Evolutionary conservation across 1,140 invertebrate species (phyloP).

Genomic region (Spodoptera frugiperda): DNA sequence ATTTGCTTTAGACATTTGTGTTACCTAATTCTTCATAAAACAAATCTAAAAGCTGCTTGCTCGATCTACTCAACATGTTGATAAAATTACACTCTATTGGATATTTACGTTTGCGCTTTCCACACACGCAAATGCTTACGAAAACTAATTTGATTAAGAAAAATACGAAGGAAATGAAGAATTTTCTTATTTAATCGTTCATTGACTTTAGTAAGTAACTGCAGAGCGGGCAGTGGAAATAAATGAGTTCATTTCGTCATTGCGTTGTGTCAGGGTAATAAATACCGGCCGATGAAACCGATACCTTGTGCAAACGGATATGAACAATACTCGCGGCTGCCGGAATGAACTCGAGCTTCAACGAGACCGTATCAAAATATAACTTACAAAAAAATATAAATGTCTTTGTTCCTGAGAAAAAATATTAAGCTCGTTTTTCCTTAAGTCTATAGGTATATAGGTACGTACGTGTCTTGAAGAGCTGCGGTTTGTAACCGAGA

Average conservation of each 20-base stretch:
- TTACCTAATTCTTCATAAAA: background rate
- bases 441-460: background rate
- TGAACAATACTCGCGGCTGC: constrained; percentile 13
- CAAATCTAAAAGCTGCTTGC: too few species aligned
- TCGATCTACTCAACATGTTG: too few species aligned
- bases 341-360: constrained; percentile 13
- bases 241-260: constrained; percentile 36
- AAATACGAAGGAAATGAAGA: background rate
- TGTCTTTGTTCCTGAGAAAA: background rate
- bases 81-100: too few species aligned
- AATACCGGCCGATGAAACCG: constrained; percentile 31
- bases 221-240: background rate
- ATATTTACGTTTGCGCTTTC: too few species aligned
- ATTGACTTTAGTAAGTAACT: background rate
- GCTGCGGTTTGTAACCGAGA: too few species aligned
- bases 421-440: background rate
- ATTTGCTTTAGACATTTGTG: background rate
- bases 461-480: too few species aligned
- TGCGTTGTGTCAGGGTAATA: constrained; percentile 15
- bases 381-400: background rate
- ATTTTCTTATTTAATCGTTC: background rate
- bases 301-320: constrained; percentile 44
- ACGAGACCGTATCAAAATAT: background rate
- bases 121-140: too few species aligned
- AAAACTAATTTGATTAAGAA: background rate